A percentile compares a stretch with the other conserved stretches of the same genome.
phyloP scores from a whole-genome alignment of 1,140 invertebrate species.

The Drosophila littoralis region DNA sequence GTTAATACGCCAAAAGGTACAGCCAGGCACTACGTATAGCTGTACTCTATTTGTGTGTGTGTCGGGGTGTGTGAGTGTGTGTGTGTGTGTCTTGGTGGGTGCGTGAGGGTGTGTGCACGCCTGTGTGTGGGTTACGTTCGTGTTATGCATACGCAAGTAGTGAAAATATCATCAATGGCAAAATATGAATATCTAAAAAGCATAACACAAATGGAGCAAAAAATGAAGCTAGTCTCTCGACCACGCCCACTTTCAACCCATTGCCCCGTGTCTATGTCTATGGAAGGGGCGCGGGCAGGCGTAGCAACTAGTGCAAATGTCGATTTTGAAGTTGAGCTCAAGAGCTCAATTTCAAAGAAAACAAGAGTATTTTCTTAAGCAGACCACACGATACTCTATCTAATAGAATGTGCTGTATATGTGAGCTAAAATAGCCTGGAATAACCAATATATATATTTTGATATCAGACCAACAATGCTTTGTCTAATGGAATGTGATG shows the following conservation, averaged over 20 bases:
- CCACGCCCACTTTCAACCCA: too few species aligned
- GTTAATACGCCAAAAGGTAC: constrained; percentile 65
- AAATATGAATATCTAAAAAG: constrained; percentile 83
- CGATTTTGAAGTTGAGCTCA: constrained; percentile 64
- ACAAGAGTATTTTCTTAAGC: not conserved
- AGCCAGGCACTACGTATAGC: constrained; percentile 21
- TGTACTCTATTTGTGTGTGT: constrained; percentile 16
- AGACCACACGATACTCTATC: not conserved
- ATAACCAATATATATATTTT: too few species aligned
- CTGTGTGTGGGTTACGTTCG: constrained; percentile 55
- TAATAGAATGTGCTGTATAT: not conserved
- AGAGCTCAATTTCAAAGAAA: constrained; percentile 47
- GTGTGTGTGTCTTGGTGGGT: too few species aligned
- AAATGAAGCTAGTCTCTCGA: constrained; percentile 36
- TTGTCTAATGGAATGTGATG: too few species aligned
- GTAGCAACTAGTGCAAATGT: constrained; percentile 77
- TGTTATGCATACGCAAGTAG: constrained; percentile 82
- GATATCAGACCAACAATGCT: too few species aligned
- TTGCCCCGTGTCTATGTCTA: not conserved
- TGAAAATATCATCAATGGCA: constrained; percentile 81
- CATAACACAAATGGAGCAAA: constrained; percentile 76
- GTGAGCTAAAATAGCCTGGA: too few species aligned
- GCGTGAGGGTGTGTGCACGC: constrained; percentile 30
- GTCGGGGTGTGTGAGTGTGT: constrained; percentile 23
- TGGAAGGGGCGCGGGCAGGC: constrained; percentile 6